Base-by-base conservation (phyloP, 2,113 vertebrate species). In the Seriola dumerili region DNA sequence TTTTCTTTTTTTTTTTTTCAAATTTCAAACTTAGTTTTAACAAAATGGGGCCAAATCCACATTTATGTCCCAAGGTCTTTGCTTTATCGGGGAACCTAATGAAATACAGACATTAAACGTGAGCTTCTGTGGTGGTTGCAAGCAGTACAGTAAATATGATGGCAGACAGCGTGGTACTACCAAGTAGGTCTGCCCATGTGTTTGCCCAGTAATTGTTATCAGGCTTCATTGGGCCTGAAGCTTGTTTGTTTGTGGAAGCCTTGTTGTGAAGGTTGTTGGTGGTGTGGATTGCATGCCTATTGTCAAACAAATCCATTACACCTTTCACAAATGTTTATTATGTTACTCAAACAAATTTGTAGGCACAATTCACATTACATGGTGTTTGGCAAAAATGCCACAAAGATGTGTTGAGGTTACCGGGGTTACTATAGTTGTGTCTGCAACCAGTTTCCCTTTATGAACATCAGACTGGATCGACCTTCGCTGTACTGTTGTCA, bases 241-340 rank as follows among this genome's bases (percentile, higher is more conserved):
- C 65, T 12, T 48, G 70, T 67, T 71, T 75, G 74, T 85, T 78
- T 71, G 66, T 29, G 34, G 23, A 73, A 34, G 32, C 4, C 13
- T 66, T 66, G 52, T 73, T 84, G 62, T 65, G 36, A 52, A 38
- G 25, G 25, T 12, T 21, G 5, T 48, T 70, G 50, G 80, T 63
- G 57, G 70, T 38, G 44, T 75, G 50, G 52, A 61, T 32, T 36
- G 16, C 25, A n/a, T 63, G 11, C n/a, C 10, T 36, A 2, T 16
- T 78, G 55, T 79, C 69, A 75, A 72, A 80, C 67, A 63, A 69
- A 72, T 82, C 66, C 44, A 12, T 73, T 29, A 40, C 42, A 59
- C 54, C 11, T 44, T 66, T 46, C 38, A 58, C 57, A 36, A 52
- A 62, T 65, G 52, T 81, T 84, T 80, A 80, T 68, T 9, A 48